Percentiles rank a stretch among this genome's conserved stretches.
Evolutionary conservation across 2,797 vertebrate genomes (phyloP).

Genomic region (Danio albolineatus): DNA sequence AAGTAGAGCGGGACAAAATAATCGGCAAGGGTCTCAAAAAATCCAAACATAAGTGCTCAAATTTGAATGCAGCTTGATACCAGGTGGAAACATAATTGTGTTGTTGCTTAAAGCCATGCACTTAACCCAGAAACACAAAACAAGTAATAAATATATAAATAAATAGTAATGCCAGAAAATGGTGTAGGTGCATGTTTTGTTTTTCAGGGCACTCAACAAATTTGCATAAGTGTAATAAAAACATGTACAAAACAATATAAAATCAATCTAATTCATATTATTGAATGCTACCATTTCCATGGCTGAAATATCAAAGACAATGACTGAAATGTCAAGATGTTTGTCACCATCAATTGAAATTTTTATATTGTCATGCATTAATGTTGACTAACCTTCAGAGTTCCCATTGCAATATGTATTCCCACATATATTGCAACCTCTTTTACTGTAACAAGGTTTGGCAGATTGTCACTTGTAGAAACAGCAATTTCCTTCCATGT

Average conservation of each 20-base stretch:
- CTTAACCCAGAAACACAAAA: not conserved
- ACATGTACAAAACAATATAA: not conserved
- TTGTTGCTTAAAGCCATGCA: not conserved
- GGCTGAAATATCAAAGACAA: not conserved
- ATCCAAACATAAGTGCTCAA: too few species aligned
- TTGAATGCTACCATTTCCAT: not conserved
- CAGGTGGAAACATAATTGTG: too few species aligned
- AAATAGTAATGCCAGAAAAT: not conserved
- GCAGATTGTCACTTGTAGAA: constrained; percentile 70
- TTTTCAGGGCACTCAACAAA: not conserved
- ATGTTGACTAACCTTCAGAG: constrained; percentile 77
- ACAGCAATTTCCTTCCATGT: constrained; percentile 77
- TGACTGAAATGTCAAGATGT: too few species aligned
- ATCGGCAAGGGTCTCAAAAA: too few species aligned
- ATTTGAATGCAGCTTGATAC: too few species aligned
- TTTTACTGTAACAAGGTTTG: constrained; percentile 66
- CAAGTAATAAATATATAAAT: not conserved
- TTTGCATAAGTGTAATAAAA: not conserved
- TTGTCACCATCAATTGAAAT: not conserved
- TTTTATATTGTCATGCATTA: not conserved
- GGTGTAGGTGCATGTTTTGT: not conserved
- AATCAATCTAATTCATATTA: not conserved
- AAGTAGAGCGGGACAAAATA: too few species aligned
- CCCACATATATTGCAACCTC: constrained; percentile 81
- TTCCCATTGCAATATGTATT: constrained; percentile 85